Base-by-base conservation (phyloP, 2,888 invertebrate genomes). In the Clepsis dumicolana region DNA sequence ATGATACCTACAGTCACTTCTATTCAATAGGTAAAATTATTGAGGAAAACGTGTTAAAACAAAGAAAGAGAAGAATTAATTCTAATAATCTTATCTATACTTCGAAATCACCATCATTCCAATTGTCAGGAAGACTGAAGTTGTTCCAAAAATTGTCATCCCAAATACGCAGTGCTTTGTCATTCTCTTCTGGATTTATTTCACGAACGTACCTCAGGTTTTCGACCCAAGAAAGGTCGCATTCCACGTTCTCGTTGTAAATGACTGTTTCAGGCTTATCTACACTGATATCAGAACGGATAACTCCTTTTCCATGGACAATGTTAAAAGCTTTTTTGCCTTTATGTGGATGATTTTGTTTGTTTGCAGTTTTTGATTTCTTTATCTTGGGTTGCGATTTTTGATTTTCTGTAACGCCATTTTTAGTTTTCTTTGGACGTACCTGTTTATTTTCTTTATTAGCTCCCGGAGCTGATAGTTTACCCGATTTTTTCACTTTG, bases 181-280 rank as follows among this genome's bases (percentile, higher is more conserved):
- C 80, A 64, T 77, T 78, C 75, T 92, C 91, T 18, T 86, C 81
- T 0, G 35, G 64, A 2, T 68, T 41, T 18, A 90, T 73, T 76
- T 87, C 85, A 71, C 91, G 82, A 0, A 91, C 81, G 61, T 78
- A 88, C 70, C 80, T 82, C 41, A 92, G 77, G 41, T 84, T 82
- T 74, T 87, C 86, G 0, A 92, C 57, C 92, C 92, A 92, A 1
- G 89, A 87, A 1, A 90, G 71, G 71, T 87, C 84, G 18, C 78
- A 74, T 32, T 74, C 70, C 21, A 67, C 48, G 29, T 50, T 54
- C n/a, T 32, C 16, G 10, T 66, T 70, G 44, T 68, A 64, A 41
- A 68, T 67, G 25, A 18, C 12, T 56, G 25, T 12, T 14, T 18
- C 10, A 48, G 57, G 24, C 44, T 56, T 56, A 29, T 56, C 59